A percentile compares a stretch with the other conserved stretches of the same genome.
Evolutionary conservation across 2,888 invertebrate species (phyloP).

Genomic region (Clanis bilineata): DNA sequence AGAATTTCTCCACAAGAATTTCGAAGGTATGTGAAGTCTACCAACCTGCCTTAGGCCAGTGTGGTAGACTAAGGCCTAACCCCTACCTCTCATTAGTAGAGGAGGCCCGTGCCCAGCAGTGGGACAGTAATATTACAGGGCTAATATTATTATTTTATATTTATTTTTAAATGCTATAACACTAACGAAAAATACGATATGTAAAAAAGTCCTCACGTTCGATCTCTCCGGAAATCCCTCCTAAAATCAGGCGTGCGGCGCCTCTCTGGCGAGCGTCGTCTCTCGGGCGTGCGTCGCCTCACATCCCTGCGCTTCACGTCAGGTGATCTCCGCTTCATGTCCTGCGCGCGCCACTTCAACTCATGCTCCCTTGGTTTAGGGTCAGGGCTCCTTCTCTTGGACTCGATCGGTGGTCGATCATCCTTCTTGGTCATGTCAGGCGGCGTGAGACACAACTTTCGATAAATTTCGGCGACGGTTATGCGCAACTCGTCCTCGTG

Average conservation of each 20-base stretch:
- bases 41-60: too few species aligned
- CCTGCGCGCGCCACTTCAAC: slow-evolving; percentile 26
- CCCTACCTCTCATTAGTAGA: too few species aligned
- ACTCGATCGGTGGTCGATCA: neutral
- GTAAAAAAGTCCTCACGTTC: slow-evolving; percentile 5
- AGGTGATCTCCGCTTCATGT: slow-evolving; percentile 20
- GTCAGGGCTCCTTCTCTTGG: slow-evolving; percentile 29
- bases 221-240: slow-evolving; percentile 17
- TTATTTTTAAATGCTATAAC: neutral
- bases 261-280: slow-evolving; percentile 16
- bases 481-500: slow-evolving; percentile 86
- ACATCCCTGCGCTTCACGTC: slow-evolving; percentile 17
- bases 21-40: too few species aligned
- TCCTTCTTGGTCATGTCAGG: slow-evolving; percentile 40
- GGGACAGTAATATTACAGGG: too few species aligned
- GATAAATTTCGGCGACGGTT: slow-evolving; percentile 86
- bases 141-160: too few species aligned
- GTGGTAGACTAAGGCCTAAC: too few species aligned
- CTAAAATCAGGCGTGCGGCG: neutral
- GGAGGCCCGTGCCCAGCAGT: too few species aligned
- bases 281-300: slow-evolving; percentile 28
- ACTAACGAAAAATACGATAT: neutral
- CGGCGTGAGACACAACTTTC: slow-evolving; percentile 78
- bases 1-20: too few species aligned
- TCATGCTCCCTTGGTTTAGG: slow-evolving; percentile 32